Base-by-base conservation (phyloP, 2,888 invertebrate species). In the Tupiocoris notatus region DNA sequence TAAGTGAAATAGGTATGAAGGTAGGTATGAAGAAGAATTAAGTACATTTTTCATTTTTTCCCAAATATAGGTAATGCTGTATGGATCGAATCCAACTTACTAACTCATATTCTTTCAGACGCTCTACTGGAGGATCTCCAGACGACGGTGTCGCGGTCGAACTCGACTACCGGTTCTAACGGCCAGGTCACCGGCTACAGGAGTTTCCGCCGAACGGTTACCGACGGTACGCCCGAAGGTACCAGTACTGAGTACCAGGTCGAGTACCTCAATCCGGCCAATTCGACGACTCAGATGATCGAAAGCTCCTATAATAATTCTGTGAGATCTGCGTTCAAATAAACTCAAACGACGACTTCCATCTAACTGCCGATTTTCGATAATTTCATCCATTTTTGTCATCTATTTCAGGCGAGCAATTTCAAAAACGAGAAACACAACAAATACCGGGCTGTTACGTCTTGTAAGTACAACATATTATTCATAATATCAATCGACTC, bases 101-200 rank as follows among this genome's bases (percentile, higher is more conserved):
- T n/a, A n/a, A n/a, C n/a, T n/a, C n/a, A n/a, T n/a, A 54, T 12
- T 7, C 12, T 59, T 56, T 6, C 81, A 83, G 83, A 83, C 80
- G 81, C 81, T 24, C 80, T 83, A 18, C 80, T 83, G 73, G 83
- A 83, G 65, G 83, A 83, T 77, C 79, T 83, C 21, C 83, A 83
- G 78, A 82, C 82, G 16, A 82, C 82, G 59, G 83, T 83, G 61
- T 80, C 81, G 3, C 78, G 81, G 63, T 80, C 79, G 17, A 80
- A 80, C 62, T 80, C 80, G 1, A 75, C 79, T 9, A 73, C 79
- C n/a, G 79, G 80, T 22, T 77, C 79, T 20, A 78, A 78, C 63
- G 80, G 78, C 9, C 18, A 76, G 9, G 75, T 79, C 21, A 80
- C 80, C 16, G 81, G 81, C 3, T 82, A 82, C 79, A 80, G 81